Conservation (phyloP, 2,888 invertebrate species). For the Drosophila austrosaltans region DNA sequence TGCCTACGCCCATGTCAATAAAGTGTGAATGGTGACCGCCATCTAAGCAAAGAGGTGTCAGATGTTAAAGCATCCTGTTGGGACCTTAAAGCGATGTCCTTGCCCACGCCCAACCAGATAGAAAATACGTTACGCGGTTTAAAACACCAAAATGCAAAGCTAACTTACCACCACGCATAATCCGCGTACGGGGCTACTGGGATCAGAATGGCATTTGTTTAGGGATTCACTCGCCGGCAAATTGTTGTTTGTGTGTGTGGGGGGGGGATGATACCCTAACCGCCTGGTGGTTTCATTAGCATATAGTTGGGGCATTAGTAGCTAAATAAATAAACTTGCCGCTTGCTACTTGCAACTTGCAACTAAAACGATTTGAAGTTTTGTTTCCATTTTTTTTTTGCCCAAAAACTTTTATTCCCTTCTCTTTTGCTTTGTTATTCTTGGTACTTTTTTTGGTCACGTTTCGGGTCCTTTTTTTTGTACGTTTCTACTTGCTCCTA, state of each 20-base stretch:
- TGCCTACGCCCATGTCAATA: conserved; percentile 29
- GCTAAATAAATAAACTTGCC: conserved; percentile 70
- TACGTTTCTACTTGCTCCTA: neutral
- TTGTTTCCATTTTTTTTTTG: conserved; percentile 18
- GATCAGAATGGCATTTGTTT: conserved; percentile 30
- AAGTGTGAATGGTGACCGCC: conserved; percentile 48
- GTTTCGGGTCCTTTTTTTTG: conserved; percentile 28
- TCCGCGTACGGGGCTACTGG: conserved; percentile 31
- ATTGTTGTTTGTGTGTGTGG: conserved; percentile 9
- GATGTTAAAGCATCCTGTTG: conserved; percentile 48
- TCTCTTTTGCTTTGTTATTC: neutral
- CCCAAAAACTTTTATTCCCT: neutral
- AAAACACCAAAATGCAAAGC: conserved; percentile 9
- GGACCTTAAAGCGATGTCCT: neutral
- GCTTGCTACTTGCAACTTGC: conserved; percentile 22
- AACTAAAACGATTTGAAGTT: conserved; percentile 75
- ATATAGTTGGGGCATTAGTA: conserved; percentile 66
- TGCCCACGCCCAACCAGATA: conserved; percentile 2
- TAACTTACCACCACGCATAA: conserved; percentile 45
- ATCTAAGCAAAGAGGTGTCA: conserved; percentile 51
- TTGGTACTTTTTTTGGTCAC: conserved; percentile 42
- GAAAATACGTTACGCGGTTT: conserved; percentile 12
- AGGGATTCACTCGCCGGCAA: conserved; percentile 26
- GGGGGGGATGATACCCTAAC: conserved; percentile 26
- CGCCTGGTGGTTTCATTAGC: conserved; percentile 73